Evolutionary conservation across 2,888 invertebrate species (phyloP), one percentile per base, ranked within the genome.

Genomic region (Oxytorus armatus): DNA sequence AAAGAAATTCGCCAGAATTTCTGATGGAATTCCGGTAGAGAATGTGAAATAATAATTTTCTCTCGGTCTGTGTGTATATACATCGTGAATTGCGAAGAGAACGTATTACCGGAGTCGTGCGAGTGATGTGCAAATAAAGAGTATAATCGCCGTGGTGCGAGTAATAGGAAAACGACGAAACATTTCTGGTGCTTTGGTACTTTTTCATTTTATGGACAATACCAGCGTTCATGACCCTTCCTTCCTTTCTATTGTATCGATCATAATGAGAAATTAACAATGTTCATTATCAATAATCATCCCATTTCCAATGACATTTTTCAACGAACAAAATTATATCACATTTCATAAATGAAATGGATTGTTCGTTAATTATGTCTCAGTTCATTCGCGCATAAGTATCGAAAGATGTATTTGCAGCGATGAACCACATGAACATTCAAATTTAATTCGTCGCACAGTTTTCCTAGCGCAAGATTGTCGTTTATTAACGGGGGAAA

Each of bases 71-170:
- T 25, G 55, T 25, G 59, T 14, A 18, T 8, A 11, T 14, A 18
- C n/a, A n/a, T n/a, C 25, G 55, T 29, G 16, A 49, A 61, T 61
- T 47, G 10, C 33, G 61, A 1, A 25, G 63, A 66, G 47, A 70
- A 39, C 49, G 57, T 42, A 63, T 70, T 74, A 39, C n/a, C 29
- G 59, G 33, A 63, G 33, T 51, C 51, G 29, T 49, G 23, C 11
- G 61, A 80, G 80, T 29, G 63, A 73, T 66, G 69, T 59, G 68
- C 66, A 53, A 74, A 78, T 25, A 69, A 61, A 78, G 39, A 51
- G 51, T 61, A 65, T 65, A 65, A n/a, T 53, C 66, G 57, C 39
- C 18, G 42, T 39, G 29, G 3, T 10, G 21, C 18, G 21, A 39
- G 29, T 47, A 33, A 61, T 36, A 36, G 16, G 25, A 59, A 77